Evolutionary conservation across 2,797 vertebrate genomes (phyloP), one percentile per base, ranked within the genome.

Genomic region (Percopsis omiscomaycus): DNA sequence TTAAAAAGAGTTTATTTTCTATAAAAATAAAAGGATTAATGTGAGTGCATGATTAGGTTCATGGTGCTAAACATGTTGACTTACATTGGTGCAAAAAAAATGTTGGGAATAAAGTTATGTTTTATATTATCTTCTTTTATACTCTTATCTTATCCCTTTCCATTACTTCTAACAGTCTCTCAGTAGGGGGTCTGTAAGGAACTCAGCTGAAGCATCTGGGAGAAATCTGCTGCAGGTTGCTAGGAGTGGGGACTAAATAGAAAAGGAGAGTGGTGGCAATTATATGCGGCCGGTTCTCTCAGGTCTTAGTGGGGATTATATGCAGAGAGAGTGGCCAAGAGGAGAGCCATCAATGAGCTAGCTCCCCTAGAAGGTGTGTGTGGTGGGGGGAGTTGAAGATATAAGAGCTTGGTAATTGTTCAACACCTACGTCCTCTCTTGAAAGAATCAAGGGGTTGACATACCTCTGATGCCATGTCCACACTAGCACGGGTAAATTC

Each of bases 231-330:
- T 74, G 56, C 54, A 61, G 81, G 69, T 80, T 78, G 75, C 69
- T 77, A 52, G 53, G 73, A 73, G 71, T 37, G 67, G 51, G 55
- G 57, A 67, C 37, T 68, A 67, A 82, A 81, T 50, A 68, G 79
- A 79, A 59, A 72, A 49, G 58, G 56, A 83, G 65, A 78, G 74
- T n/a, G 64, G 59, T 13, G 74, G 61, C 78, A 69, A 78, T 58
- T 15, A 37, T 12, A 69, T 71, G 79, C 70, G 59, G 72, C n/a
- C 63, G 67, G 75, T 71, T 82, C 74, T 71, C 67, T 69, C 52
- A 48, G 63, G 71, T 74, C 68, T 82, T 83, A 75, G 78, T 42
- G 61, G 48, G 74, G 83, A 84, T 80, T 86, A 84, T 49, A 71
- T 66, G 59, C 15, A 58, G 69, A 65, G 71, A 15, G 57, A 77